Evolutionary conservation across 92 coral and sea anemone genomes (phyloP), one percentile per base, ranked within the genome.

Genomic region (Porites lobata): DNA sequence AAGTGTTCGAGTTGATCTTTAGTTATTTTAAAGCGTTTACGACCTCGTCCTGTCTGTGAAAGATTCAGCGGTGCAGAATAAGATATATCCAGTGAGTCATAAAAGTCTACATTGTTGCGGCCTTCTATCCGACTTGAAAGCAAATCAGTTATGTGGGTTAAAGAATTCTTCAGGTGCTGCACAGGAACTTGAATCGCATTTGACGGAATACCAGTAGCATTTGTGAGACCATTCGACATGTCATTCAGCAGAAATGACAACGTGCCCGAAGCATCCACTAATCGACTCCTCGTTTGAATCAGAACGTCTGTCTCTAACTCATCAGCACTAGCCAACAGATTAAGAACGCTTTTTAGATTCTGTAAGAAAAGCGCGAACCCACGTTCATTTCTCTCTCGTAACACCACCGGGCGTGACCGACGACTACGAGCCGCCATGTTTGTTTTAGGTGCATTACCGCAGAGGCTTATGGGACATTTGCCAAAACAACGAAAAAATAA

Each of bases 1-100:
- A n/a, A 81, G 76, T 90, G 91, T 78, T 90, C 93, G 3, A 90
- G 65, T 81, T 86, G 91, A 59, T 80, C 88, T 86, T 81, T 86
- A 3, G 22, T 21, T 21, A 21, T 21, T 21, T 21, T 0, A 21
- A 0, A 21, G 22, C 22, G 22, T 21, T 21, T 21, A 21, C 22
- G 22, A 21, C 22, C 22, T 21, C 22, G 22, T 21, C 22, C 22
- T 21, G 22, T 21, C 22, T 21, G 22, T 21, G 22, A 21, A 21
- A 21, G 22, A 21, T 21, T 21, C 22, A 21, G 22, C 22, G 22
- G 22, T 21, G 22, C 22, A 21, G 22, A 21, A 21, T 21, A 21
- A 21, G 22, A 21, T 21, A 21, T 21, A 21, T 21, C 22, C 22
- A 21, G 22, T 21, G 22, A 21, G 22, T 21, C 22, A 21, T 21